These are phyloP conservation scores for Galagoides demidoff DNA, from an alignment of 2,797 vertebrate species.

Conservation along the genomic window DNA sequence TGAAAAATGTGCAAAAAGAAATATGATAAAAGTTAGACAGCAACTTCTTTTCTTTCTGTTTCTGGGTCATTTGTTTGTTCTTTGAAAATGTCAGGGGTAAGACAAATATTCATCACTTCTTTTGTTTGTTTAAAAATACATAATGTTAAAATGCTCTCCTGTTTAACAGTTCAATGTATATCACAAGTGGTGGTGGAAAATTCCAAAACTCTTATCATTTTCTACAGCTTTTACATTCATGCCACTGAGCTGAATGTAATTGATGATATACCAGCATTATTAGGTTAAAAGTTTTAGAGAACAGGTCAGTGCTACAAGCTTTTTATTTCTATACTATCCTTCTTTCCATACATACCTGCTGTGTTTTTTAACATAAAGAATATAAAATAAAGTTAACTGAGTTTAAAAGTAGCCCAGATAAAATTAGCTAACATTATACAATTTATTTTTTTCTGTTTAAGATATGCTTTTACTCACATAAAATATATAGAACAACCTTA, in stretches of 20 bases:
- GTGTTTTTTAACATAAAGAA: constrained; percentile 40
- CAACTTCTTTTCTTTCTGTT: constrained; percentile 61
- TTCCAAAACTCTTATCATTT: constrained; percentile 42
- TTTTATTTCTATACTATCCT: constrained; percentile 55
- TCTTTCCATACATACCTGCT: not conserved
- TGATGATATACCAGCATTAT: constrained; percentile 48
- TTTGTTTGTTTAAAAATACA: constrained; percentile 63
- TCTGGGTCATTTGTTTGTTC: constrained; percentile 80
- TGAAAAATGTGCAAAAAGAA: constrained; percentile 74
- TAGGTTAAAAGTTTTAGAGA: constrained; percentile 67
- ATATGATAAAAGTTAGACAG: constrained; percentile 70
- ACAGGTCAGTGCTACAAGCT: constrained; percentile 42
- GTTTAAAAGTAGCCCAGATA: constrained; percentile 19
- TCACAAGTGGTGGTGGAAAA: constrained; percentile 58
- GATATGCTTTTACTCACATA: not conserved
- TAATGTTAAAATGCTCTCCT: constrained; percentile 18
- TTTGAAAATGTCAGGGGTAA: constrained; percentile 77
- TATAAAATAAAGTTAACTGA: constrained; percentile 14
- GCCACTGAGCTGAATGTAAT: constrained; percentile 45
- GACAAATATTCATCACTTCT: constrained; percentile 65
- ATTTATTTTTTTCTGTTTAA: not conserved
- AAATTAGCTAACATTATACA: not conserved
- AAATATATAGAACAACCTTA: not conserved
- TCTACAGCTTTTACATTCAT: constrained; percentile 42
- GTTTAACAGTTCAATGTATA: constrained; percentile 59